A percentile compares a stretch with the other conserved stretches of the same genome.
Conservation (phyloP, 2,888 invertebrate species). For the Tupiocoris notatus region DNA sequence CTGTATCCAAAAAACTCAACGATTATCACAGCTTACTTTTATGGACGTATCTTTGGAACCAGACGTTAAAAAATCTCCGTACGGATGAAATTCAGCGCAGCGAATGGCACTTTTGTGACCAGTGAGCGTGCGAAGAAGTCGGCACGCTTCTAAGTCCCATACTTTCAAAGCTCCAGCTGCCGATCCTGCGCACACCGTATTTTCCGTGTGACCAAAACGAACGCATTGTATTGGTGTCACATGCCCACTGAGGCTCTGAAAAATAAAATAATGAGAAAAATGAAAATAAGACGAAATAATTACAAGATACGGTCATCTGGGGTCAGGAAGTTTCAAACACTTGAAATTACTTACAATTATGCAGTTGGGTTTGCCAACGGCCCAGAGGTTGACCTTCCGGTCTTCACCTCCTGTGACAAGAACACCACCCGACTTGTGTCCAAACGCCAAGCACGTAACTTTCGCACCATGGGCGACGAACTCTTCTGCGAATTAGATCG, state of each 20-base stretch:
- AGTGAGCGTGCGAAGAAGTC: constrained; percentile 83
- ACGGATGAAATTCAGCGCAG: constrained; percentile 93
- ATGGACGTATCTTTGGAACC: constrained; percentile 90
- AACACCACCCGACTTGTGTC: constrained; percentile 86
- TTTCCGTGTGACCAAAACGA: constrained; percentile 90
- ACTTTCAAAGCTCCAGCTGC: constrained; percentile 90
- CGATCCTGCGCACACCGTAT: constrained; percentile 92
- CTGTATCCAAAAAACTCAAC: no score
- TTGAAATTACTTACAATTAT: constrained; percentile 71
- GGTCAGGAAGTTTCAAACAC: no score
- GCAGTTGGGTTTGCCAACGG: constrained; percentile 90
- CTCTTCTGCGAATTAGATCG: constrained; percentile 65
- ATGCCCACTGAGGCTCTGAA: constrained; percentile 86
- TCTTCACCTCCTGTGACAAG: constrained; percentile 95
- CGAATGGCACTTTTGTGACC: constrained; percentile 83
- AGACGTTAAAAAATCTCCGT: constrained; percentile 89
- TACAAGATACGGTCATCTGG: no score
- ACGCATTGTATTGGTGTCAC: constrained; percentile 93
- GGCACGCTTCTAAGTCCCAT: constrained; percentile 94
- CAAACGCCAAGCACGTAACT: constrained; percentile 84
- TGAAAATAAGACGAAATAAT: background rate
- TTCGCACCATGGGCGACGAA: constrained; percentile 81
- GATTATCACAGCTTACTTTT: constrained; percentile 58
- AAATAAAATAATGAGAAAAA: constrained; percentile 8
- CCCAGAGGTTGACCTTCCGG: constrained; percentile 96